Percentiles rank a stretch among this genome's conserved stretches.
Evolutionary conservation across 2,888 invertebrate species (phyloP).

Genomic region (Cantharis rustica): DNA sequence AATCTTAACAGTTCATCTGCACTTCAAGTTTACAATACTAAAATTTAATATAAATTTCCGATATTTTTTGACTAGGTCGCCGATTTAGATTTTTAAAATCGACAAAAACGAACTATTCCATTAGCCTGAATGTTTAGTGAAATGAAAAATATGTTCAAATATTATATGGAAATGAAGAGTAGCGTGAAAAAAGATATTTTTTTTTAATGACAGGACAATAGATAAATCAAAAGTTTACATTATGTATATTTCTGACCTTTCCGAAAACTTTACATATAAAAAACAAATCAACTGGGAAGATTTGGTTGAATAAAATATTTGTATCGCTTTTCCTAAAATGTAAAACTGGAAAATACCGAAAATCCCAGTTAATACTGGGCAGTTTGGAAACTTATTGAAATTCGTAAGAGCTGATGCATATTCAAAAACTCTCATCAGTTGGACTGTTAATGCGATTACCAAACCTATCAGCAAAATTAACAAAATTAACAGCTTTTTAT

Average conservation of each 20-base stretch:
- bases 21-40: background rate
- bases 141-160: background rate
- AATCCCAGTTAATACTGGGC: background rate
- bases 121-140: too few relatives aligned
- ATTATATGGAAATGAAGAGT: background rate
- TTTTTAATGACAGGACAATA: background rate
- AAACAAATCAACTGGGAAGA: background rate
- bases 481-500: background rate
- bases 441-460: background rate
- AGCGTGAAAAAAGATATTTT: background rate
- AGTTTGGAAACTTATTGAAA: background rate
- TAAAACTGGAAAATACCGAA: background rate
- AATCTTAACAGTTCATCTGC: background rate
- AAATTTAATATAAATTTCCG: background rate
- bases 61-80: background rate
- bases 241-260: background rate
- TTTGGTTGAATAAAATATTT: background rate
- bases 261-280: background rate
- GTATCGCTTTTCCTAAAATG: background rate
- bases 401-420: background rate
- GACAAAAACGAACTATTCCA: too few relatives aligned
- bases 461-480: background rate
- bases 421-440: background rate
- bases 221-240: background rate
- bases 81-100: background rate